Conservation (phyloP, 2,888 invertebrate species). For the Acanthacorydalis orientalis region DNA sequence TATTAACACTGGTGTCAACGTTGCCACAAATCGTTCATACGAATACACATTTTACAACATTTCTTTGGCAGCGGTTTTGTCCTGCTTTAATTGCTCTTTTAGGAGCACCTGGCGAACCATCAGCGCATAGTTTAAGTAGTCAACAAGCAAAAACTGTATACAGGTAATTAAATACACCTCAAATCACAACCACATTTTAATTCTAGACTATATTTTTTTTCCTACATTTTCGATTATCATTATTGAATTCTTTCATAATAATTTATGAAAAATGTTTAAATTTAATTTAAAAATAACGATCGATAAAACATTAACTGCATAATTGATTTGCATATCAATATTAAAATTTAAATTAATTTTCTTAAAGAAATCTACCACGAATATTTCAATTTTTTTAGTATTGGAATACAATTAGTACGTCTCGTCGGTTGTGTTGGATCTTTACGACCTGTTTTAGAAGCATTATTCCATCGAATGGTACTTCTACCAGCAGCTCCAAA, state of each 20-base stretch:
- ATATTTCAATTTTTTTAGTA: constrained; percentile 35
- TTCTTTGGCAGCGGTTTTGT: constrained; percentile 85
- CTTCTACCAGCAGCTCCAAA: constrained; percentile 74
- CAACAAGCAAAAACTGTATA: constrained; percentile 82
- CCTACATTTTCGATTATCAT: too few relatives aligned
- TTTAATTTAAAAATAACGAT: too few relatives aligned
- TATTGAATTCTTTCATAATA: too few relatives aligned
- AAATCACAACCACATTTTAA: not conserved
- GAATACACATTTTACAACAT: constrained; percentile 73
- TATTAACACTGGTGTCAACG: constrained; percentile 69
- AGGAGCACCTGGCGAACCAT: constrained; percentile 70
- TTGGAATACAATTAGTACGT: constrained; percentile 75
- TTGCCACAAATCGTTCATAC: constrained; percentile 67
- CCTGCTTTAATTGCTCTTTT: constrained; percentile 76
- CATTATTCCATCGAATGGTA: constrained; percentile 83
- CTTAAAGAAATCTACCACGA: not conserved
- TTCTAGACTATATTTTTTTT: not conserved
- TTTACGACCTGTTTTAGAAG: constrained; percentile 81
- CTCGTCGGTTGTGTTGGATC: constrained; percentile 75
- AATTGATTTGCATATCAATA: not conserved
- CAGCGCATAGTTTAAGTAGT: constrained; percentile 60
- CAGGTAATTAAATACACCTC: constrained; percentile 34
- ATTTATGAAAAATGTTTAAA: too few relatives aligned
- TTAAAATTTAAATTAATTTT: not conserved
- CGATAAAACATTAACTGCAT: not conserved